These are phyloP conservation scores for Pterostichus niger DNA, from an alignment of 2,888 invertebrate genomes.

Conservation along the genomic window DNA sequence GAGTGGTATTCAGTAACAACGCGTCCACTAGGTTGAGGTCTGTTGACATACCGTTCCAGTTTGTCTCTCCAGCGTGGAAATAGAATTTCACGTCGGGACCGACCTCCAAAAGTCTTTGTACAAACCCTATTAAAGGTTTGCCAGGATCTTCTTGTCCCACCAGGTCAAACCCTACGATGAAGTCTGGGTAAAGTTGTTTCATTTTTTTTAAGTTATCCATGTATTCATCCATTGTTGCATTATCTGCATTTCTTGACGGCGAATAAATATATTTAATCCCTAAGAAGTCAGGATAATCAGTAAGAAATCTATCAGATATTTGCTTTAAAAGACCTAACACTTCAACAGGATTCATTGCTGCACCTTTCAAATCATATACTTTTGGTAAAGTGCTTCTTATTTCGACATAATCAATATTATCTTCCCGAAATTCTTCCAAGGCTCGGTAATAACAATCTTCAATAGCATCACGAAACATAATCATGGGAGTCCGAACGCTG, in stretches of 20 bases:
- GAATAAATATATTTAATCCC: slow-evolving; percentile 82
- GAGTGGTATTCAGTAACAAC: slow-evolving; percentile 83
- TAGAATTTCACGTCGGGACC: slow-evolving; percentile 80
- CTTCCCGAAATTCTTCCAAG: slow-evolving; percentile 80
- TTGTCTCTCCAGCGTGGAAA: slow-evolving; percentile 91
- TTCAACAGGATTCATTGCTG: slow-evolving; percentile 76
- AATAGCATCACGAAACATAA: slow-evolving; percentile 80
- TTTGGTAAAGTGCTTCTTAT: slow-evolving; percentile 79
- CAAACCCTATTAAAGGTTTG: slow-evolving; percentile 81
- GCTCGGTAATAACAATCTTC: slow-evolving; percentile 79
- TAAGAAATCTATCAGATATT: slow-evolving; percentile 78
- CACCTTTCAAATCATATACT: slow-evolving; percentile 81
- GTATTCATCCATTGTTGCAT: slow-evolving; percentile 73
- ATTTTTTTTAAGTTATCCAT: slow-evolving; percentile 73
- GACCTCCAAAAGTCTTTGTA: slow-evolving; percentile 78
- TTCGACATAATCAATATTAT: slow-evolving; percentile 83
- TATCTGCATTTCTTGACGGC: slow-evolving; percentile 79
- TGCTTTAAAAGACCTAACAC: slow-evolving; percentile 78
- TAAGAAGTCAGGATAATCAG: slow-evolving; percentile 80
- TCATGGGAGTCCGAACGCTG: slow-evolving; percentile 78
- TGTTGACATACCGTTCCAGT: slow-evolving; percentile 83
- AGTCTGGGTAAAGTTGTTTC: slow-evolving; percentile 80
- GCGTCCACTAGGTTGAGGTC: slow-evolving; percentile 91
- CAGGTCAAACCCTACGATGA: slow-evolving; percentile 89
- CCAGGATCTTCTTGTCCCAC: slow-evolving; percentile 90